phyloP scores from a whole-genome alignment of 1,140 invertebrate species.

The Atopsyche davidsoni region DNA sequence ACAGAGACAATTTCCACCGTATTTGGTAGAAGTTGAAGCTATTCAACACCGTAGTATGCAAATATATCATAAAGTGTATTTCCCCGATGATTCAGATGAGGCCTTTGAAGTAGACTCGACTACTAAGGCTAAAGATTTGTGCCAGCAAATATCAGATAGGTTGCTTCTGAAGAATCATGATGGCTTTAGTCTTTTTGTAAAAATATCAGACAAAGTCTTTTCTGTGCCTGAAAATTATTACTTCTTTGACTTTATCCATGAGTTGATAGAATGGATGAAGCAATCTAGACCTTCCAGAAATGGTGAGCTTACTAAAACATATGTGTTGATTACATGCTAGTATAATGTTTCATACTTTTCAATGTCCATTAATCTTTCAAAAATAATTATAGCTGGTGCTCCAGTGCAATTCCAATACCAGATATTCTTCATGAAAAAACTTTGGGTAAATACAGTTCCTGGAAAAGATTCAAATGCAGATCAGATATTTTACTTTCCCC shows the following conservation, averaged over 20 bases:
- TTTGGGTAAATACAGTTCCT: conserved; percentile 87
- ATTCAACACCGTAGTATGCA: conserved; percentile 91
- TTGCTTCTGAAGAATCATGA: conserved; percentile 69
- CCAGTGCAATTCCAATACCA: conserved; percentile 80
- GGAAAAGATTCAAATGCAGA: conserved; percentile 86
- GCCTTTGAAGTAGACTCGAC: conserved; percentile 72
- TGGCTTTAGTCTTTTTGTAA: conserved; percentile 89
- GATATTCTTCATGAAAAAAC: conserved; percentile 95
- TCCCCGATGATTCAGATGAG: conserved; percentile 90
- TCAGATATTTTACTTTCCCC: conserved; percentile 90
- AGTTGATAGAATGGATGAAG: conserved; percentile 81
- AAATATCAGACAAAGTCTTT: conserved; percentile 88
- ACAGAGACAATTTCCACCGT: conserved; percentile 81
- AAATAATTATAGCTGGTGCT: conserved; percentile 35
- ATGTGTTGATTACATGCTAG: too few species aligned
- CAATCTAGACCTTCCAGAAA: conserved; percentile 69
- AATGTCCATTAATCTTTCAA: too few species aligned
- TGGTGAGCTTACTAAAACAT: conserved; percentile 52
- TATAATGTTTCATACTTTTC: too few species aligned
- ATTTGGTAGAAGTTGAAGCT: conserved; percentile 90
- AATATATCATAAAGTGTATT: conserved; percentile 90
- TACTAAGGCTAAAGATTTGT: conserved; percentile 82
- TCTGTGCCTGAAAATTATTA: conserved; percentile 88
- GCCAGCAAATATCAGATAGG: conserved; percentile 70
- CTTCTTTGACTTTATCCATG: conserved; percentile 93